Percentiles rank a stretch among this genome's conserved stretches.
These are phyloP conservation scores for Hylyphantes graminicola DNA, from an alignment of 1,140 invertebrate species.

Conservation along the genomic window DNA sequence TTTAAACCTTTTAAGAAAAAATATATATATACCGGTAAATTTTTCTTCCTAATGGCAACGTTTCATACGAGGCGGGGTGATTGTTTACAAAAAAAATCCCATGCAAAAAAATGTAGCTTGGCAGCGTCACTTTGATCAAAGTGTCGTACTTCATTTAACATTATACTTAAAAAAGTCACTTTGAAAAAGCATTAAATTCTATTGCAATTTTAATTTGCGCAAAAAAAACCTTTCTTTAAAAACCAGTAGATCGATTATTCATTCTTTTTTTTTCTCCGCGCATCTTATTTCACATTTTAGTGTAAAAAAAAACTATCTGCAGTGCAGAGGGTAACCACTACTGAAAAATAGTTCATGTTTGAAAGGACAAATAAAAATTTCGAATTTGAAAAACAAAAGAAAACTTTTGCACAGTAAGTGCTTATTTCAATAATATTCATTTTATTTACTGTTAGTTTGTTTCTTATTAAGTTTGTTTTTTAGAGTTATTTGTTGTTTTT, in stretches of 20 bases:
- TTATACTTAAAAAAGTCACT: slow-evolving; percentile 17
- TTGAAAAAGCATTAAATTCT: background rate
- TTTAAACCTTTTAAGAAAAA: too few relatives aligned
- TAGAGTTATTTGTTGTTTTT: background rate
- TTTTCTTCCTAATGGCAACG: slow-evolving; percentile 15
- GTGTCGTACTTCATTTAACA: slow-evolving; percentile 13
- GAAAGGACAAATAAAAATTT: background rate
- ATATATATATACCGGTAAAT: too few relatives aligned
- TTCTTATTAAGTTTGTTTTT: background rate
- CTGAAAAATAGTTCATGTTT: slow-evolving; percentile 46
- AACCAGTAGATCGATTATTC: background rate
- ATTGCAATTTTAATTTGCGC: background rate
- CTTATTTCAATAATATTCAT: background rate
- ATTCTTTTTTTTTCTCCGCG: slow-evolving; percentile 31
- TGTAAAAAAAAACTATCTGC: slow-evolving; percentile 43
- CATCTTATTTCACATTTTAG: slow-evolving; percentile 28
- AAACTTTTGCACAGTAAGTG: background rate
- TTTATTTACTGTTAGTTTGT: too few relatives aligned
- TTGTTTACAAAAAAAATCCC: slow-evolving; percentile 55
- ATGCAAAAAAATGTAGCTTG: slow-evolving; percentile 53
- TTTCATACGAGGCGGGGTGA: slow-evolving; percentile 38
- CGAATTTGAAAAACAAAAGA: background rate
- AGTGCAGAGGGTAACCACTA: slow-evolving; percentile 42
- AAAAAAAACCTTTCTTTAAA: slow-evolving; percentile 8
- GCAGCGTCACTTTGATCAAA: slow-evolving; percentile 42